Conservation (phyloP, 2,797 vertebrate species). For the Xerus rutilus region DNA sequence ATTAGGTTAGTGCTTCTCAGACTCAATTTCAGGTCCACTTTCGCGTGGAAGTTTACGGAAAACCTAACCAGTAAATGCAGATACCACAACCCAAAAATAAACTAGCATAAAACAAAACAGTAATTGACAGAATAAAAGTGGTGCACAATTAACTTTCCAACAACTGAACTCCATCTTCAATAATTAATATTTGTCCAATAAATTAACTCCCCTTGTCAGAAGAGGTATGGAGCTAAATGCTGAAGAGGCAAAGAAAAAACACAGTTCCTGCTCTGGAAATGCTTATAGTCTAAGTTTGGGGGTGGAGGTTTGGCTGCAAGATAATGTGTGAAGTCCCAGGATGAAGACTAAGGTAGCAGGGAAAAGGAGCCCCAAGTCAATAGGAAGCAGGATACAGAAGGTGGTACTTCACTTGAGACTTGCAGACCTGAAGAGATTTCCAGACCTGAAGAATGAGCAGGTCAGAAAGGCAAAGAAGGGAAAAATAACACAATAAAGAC, state of each 20-base stretch:
- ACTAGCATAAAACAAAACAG: neutral
- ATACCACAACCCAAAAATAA: neutral
- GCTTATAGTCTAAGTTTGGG: neutral
- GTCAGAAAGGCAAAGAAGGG: neutral
- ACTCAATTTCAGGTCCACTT: neutral
- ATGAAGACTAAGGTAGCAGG: neutral
- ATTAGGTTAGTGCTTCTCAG: neutral
- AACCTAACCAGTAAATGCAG: neutral
- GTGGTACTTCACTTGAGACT: neutral
- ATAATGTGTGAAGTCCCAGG: fast-evolving
- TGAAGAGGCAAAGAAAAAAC: neutral
- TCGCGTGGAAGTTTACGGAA: neutral
- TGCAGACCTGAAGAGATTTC: neutral
- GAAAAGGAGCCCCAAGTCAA: neutral
- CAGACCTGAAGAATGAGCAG: neutral
- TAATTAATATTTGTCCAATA: neutral
- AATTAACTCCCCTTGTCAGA: neutral
- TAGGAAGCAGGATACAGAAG: neutral
- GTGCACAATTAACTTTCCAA: neutral
- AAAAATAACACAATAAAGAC: neutral
- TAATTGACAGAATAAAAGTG: neutral
- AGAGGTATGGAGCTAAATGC: neutral
- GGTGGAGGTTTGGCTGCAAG: neutral
- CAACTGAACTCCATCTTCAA: neutral
- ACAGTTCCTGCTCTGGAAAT: neutral